phyloP scores from a whole-genome alignment of 1,140 invertebrate genomes.

The Geopemphigus sp. region DNA sequence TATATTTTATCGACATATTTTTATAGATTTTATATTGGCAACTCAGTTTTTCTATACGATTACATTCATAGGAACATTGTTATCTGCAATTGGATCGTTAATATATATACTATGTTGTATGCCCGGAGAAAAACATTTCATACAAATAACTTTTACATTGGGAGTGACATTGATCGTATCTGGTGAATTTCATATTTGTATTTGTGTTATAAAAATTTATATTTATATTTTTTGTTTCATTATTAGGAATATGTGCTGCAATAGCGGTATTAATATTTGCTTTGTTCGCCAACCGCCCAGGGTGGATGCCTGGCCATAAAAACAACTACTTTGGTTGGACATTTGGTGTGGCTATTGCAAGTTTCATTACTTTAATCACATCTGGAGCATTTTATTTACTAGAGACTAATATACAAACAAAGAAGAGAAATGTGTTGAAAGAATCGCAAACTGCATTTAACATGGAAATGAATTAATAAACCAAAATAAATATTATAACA shows the following conservation, averaged over 20 bases:
- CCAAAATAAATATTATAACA: no score
- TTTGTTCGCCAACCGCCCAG: conserved; percentile 76
- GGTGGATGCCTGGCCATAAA: conserved; percentile 91
- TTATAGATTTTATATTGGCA: conserved; percentile 88
- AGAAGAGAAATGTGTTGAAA: conserved; percentile 72
- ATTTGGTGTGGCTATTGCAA: conserved; percentile 82
- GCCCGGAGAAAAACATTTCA: conserved; percentile 74
- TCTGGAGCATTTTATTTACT: conserved; percentile 73
- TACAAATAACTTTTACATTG: conserved; percentile 66
- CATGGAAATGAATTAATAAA: no score
- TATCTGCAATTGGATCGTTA: conserved; percentile 69
- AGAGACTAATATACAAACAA: conserved; percentile 74
- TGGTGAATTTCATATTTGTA: conserved; percentile 59
- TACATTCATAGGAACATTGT: conserved; percentile 65
- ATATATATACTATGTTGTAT: conserved; percentile 80
- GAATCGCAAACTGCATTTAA: conserved; percentile 80
- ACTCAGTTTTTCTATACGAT: conserved; percentile 93
- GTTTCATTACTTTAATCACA: conserved; percentile 60
- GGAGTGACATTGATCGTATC: conserved; percentile 66
- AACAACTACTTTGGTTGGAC: conserved; percentile 96
- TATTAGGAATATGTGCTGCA: conserved; percentile 69
- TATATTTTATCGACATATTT: no score
- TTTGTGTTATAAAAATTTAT: background rate
- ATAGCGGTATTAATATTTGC: conserved; percentile 91
- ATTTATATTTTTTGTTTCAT: conserved; percentile 10